Evolutionary conservation across 2,113 vertebrate genomes (phyloP).

Genomic region (Antennarius striatus): DNA sequence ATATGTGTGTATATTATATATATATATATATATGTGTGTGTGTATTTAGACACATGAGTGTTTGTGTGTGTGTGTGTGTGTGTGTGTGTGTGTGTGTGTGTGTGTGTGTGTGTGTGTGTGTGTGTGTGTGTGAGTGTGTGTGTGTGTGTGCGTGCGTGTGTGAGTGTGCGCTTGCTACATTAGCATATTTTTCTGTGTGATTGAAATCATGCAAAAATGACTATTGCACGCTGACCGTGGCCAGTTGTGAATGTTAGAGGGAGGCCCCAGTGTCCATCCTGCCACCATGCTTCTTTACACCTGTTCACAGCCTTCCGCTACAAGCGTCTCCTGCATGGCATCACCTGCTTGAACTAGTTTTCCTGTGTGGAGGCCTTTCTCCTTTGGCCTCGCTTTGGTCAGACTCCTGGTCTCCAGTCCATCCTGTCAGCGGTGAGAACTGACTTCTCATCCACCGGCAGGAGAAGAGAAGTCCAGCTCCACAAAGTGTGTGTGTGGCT

Average conservation of each 20-base stretch:
- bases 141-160: conserved; percentile 19
- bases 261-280: conserved; percentile 48
- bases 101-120: neutral
- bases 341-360: conserved; percentile 58
- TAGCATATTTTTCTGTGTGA: neutral
- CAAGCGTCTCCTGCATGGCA: conserved; percentile 61
- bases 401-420: conserved; percentile 39
- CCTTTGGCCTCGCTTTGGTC: conserved; percentile 57
- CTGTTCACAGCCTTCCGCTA: conserved; percentile 55
- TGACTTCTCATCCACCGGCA: conserved; percentile 50
- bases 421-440: conserved; percentile 25
- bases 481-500: conserved; percentile 25
- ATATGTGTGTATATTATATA: neutral
- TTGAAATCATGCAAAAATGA: neutral
- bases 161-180: neutral
- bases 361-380: conserved; percentile 49
- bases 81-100: neutral
- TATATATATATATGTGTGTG: too few species aligned
- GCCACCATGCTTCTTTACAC: conserved; percentile 42
- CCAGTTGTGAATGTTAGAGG: conserved; percentile 33
- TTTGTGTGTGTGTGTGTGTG: conserved; percentile 13
- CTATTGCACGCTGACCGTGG: neutral
- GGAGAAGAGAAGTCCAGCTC: conserved; percentile 13
- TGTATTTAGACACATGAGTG: conserved; percentile 4
- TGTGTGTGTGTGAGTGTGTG: too few species aligned